Base-by-base conservation (phyloP, 2,797 vertebrate genomes). In the Tragelaphus oryx region DNA sequence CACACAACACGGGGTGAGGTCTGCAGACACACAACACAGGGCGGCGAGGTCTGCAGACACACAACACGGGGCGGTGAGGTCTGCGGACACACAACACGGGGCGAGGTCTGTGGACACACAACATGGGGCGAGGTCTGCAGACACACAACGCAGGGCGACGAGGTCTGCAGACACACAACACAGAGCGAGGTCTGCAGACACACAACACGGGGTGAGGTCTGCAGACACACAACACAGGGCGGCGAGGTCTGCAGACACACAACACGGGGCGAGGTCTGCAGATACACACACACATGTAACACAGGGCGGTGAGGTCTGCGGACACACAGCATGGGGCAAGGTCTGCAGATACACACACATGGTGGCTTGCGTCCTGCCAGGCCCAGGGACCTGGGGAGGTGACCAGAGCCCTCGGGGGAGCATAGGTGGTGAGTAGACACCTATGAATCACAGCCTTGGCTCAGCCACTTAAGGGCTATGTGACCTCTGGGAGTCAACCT, bases 341-440 rank as follows among this genome's bases (percentile, higher is more conserved):
- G 97, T 99, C 99, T 99, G 98, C 8, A 30, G 80, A 80, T 22
- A 92, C 10, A 95, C 3, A 97, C 65, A 71, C 22, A 41, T 20
- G 81, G n/a, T 1, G 26, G 20, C 83, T 12, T 78, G 46, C 0
- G 0, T 37, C 52, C 33, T 84, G 89, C 50, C 0, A 0, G 7
- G 78, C 1, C 2, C 3, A 2, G 20, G 75, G 11, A 26, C 46
- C 44, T 17, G 28, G 79, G 68, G 37, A 87, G 22, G 59, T 18
- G 71, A 33, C 59, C 16, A 20, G 76, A 28, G 82, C 13, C 84
- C 20, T 6, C 4, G 8, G 24, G 37, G 46, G 54, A 54, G 41
- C 54, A 26, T 0, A 44, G 22, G 22, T 8, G 16, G 8, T 3
- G 1, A 76, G 54, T 50, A 44, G 18, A 52, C 0, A 11, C 24